These are phyloP conservation scores for Pseudomyrmex gracilis DNA, from an alignment of 1,140 invertebrate genomes.

Conservation along the genomic window DNA sequence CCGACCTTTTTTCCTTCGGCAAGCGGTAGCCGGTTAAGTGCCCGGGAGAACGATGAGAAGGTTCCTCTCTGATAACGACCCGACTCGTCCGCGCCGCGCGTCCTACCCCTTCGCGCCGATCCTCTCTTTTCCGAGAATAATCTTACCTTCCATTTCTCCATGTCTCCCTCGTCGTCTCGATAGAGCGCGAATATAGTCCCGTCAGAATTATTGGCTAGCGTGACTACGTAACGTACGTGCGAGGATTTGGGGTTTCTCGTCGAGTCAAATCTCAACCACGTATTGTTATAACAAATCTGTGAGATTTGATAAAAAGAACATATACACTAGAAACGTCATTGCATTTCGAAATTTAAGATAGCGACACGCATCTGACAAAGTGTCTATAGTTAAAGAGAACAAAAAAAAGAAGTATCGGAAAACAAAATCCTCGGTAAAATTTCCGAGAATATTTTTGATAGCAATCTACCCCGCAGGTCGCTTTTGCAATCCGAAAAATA, in stretches of 20 bases:
- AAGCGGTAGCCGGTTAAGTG: slow-evolving; percentile 62
- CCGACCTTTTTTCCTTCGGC: slow-evolving; percentile 54
- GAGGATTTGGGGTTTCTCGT: not conserved
- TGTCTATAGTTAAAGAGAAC: not conserved
- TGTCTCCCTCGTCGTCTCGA: slow-evolving; percentile 46
- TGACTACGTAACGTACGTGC: not conserved
- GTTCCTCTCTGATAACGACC: slow-evolving; percentile 64
- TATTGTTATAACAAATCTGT: not conserved
- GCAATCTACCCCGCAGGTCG: not conserved
- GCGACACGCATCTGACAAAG: not conserved
- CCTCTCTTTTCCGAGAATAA: slow-evolving; percentile 55
- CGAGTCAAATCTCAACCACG: not conserved
- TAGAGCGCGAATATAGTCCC: slow-evolving; percentile 38
- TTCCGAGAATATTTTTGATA: slow-evolving; percentile 19
- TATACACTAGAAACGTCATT: not conserved
- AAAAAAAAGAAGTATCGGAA: not conserved
- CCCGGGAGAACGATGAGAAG: slow-evolving; percentile 60
- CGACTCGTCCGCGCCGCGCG: slow-evolving; percentile 40
- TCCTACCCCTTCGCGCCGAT: slow-evolving; percentile 35
- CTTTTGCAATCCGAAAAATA: slow-evolving; percentile 17
- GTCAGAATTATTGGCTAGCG: slow-evolving; percentile 34
- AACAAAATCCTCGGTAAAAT: not conserved
- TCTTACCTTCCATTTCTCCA: slow-evolving; percentile 60
- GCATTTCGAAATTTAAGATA: slow-evolving; percentile 1
- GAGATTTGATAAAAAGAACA: not conserved